Base-by-base conservation (phyloP, 2,888 invertebrate species). In the Brachycybe producta region DNA sequence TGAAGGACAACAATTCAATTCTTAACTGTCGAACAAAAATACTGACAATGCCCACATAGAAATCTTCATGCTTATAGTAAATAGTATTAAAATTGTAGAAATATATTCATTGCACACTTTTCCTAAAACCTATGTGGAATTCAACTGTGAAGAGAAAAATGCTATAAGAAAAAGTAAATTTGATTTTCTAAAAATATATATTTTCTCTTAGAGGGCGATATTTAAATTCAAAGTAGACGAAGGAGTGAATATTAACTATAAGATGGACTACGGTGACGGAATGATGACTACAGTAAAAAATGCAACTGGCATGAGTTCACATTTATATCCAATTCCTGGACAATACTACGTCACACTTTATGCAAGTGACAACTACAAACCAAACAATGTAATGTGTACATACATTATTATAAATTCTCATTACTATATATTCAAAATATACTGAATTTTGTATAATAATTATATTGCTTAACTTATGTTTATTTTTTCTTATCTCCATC, bases 311-410 rank as follows among this genome's bases (percentile, higher is more conserved):
- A n/a, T 43, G 19, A 17, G 28, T 26, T 27, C 17, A 5, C 50
- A 50, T 11, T 26, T 19, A 36, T 50, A 45, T 21, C 36, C 23
- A 8, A 17, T 38, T 13, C 50, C 43, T 5, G 50, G 50, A 26
- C 5, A 5, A 5, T 50, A 50, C 30, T 19, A 7, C 27, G 43
- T 38, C 15, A 44, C 50, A 17, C 26, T 50, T 19, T 45, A 50
- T 32, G 50, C 44, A 35, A 50, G 50, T 38, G 44, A 44, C 36
- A 36, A 28, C 30, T 50, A 36, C 36, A 43, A 50, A 13, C 50
- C 50, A 1, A 27, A 35, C 35, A 21, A 39, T 15, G 39, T 43
- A 39, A 46, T 41, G 17, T 19, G 13, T 30, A 30, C 8, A 30
- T 11, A 13, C 13, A 8, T 30, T 11, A 13, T 11, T 11, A 13